Evolutionary conservation across 2,888 invertebrate species (phyloP).

Genomic region (Melanargia galathea): DNA sequence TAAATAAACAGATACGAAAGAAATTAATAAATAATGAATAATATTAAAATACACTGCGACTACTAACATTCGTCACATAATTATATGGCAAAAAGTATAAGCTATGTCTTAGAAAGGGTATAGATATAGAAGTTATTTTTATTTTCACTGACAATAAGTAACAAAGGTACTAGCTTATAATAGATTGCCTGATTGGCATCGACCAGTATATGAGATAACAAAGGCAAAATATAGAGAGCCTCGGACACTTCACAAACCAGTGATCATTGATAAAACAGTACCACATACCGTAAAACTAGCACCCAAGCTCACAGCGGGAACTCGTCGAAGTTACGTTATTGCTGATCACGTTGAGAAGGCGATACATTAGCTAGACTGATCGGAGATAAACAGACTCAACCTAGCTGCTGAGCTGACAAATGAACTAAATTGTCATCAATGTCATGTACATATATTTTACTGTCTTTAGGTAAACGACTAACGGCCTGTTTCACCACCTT

Average conservation of each 20-base stretch:
- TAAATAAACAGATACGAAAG: no score
- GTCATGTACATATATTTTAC: neutral
- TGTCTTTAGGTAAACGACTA: neutral
- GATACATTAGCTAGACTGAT: conserved; percentile 5
- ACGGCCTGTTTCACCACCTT: no score
- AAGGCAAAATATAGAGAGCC: conserved; percentile 1
- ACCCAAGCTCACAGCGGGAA: conserved; percentile 8
- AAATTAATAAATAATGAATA: no score
- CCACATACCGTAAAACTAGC: conserved; percentile 8
- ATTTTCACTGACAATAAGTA: neutral
- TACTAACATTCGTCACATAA: no score
- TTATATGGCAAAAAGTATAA: no score
- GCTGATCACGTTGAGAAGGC: neutral
- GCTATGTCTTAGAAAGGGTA: no score
- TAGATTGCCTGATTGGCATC: neutral
- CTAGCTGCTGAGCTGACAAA: neutral
- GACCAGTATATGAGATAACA: neutral
- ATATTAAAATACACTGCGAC: no score
- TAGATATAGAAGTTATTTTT: neutral
- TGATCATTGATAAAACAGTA: conserved; percentile 12
- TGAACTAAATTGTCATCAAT: neutral
- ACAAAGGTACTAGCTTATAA: neutral
- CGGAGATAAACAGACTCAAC: neutral
- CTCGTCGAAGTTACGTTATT: neutral
- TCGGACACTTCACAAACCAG: neutral